Percentiles rank a stretch among this genome's conserved stretches.
phyloP scores from a whole-genome alignment of 2,797 vertebrate species.

The Falco concolor region DNA sequence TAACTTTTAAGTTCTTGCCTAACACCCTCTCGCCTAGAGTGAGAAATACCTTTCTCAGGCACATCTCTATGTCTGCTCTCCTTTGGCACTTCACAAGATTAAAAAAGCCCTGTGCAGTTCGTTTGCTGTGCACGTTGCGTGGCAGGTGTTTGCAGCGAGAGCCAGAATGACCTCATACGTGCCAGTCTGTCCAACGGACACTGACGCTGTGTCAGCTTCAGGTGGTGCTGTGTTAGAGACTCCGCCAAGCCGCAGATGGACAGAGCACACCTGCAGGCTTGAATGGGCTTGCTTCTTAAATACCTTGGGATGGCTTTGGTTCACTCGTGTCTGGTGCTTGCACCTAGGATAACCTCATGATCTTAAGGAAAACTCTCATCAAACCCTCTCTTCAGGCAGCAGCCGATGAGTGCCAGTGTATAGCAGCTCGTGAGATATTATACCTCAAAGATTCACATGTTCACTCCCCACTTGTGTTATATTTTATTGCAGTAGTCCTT shows the following conservation, averaged over 20 bases:
- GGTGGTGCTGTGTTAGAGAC: neutral
- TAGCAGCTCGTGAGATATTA: neutral
- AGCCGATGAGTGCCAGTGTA: neutral
- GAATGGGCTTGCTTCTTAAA: neutral
- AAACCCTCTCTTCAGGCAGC: neutral
- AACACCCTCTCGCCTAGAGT: neutral
- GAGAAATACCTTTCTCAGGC: neutral
- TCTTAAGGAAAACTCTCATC: neutral
- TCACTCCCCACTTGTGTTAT: neutral
- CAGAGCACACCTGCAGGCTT: neutral
- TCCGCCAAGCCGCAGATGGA: conserved; percentile 18
- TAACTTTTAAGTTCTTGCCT: neutral
- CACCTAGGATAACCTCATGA: neutral
- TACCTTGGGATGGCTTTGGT: neutral
- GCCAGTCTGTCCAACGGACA: neutral
- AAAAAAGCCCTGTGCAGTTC: neutral
- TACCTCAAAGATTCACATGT: neutral
- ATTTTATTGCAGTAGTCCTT: neutral
- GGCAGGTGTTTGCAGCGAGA: conserved; percentile 6
- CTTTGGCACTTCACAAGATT: neutral
- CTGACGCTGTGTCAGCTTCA: neutral
- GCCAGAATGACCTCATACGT: conserved; percentile 2
- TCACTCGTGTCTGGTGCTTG: fast-evolving
- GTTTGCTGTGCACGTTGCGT: neutral
- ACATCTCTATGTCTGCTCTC: neutral